These are phyloP conservation scores for Cloeon dipterum DNA, from an alignment of 2,888 invertebrate species.

Conservation along the genomic window DNA sequence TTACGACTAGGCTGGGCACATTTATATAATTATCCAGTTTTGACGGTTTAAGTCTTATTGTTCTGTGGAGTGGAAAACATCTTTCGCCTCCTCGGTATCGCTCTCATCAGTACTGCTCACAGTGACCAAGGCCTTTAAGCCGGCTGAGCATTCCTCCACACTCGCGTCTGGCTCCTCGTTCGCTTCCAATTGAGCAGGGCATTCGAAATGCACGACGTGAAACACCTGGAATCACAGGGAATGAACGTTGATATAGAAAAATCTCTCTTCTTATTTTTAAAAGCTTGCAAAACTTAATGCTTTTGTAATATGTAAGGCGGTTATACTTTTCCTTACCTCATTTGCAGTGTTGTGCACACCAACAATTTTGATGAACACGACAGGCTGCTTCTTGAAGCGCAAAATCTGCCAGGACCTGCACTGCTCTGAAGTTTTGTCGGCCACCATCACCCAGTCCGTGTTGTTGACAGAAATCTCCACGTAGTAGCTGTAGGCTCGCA, in stretches of 20 bases:
- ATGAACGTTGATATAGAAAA: too few relatives aligned
- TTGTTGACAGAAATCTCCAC: conserved; percentile 85
- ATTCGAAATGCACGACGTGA: conserved; percentile 95
- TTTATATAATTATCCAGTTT: too few relatives aligned
- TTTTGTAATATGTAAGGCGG: neutral
- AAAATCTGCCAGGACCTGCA: conserved; percentile 92
- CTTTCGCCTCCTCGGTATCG: conserved; percentile 1
- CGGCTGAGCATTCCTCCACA: neutral
- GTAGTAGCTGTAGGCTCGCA: conserved; percentile 85
- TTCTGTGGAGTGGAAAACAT: neutral
- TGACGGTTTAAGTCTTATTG: neutral
- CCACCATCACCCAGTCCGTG: conserved; percentile 78
- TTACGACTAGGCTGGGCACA: too few relatives aligned
- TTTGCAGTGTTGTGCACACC: conserved; percentile 95
- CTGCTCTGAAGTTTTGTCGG: conserved; percentile 62
- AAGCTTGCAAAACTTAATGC: neutral
- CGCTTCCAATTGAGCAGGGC: conserved; percentile 42
- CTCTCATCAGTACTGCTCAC: neutral
- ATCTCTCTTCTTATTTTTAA: neutral
- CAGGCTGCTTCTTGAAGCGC: conserved; percentile 57
- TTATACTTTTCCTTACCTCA: conserved; percentile 34
- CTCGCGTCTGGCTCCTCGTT: neutral
- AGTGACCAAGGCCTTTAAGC: neutral
- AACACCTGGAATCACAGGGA: conserved; percentile 46
- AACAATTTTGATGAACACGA: conserved; percentile 83